Conservation (phyloP, 2,797 vertebrate species). For the Intellagama lesueurii region DNA sequence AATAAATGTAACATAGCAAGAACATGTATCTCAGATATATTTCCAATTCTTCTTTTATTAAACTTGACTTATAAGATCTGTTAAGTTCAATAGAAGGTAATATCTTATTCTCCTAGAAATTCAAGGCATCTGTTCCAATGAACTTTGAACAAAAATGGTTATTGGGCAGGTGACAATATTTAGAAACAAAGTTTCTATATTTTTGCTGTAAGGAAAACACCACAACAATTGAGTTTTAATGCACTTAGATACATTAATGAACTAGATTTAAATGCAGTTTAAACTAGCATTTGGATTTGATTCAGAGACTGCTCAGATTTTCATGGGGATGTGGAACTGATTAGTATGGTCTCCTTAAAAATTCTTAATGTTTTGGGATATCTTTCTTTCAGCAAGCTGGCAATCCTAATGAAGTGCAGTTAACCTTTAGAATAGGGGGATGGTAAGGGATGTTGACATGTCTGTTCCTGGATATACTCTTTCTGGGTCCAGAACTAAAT, state of each 20-base stretch:
- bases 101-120: slow-evolving; percentile 57
- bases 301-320: not conserved
- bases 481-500: not conserved
- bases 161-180: not conserved
- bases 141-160: slow-evolving; percentile 28
- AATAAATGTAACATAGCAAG: slow-evolving; percentile 56
- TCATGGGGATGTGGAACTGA: not conserved
- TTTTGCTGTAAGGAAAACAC: not conserved
- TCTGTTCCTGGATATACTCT: not conserved
- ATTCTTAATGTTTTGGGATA: not conserved
- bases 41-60: slow-evolving; percentile 69
- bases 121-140: slow-evolving; percentile 48
- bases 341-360: not conserved
- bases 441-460: not conserved
- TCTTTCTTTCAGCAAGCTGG: not conserved
- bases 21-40: slow-evolving; percentile 33
- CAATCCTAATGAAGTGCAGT: not conserved
- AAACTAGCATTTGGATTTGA: not conserved
- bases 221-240: not conserved
- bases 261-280: not conserved
- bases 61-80: slow-evolving; percentile 60
- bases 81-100: slow-evolving; percentile 40
- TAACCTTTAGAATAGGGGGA: not conserved
- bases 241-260: not conserved
- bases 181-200: not conserved